Base-by-base conservation (phyloP, 2,113 vertebrate genomes). In the Lepus timidus region DNA sequence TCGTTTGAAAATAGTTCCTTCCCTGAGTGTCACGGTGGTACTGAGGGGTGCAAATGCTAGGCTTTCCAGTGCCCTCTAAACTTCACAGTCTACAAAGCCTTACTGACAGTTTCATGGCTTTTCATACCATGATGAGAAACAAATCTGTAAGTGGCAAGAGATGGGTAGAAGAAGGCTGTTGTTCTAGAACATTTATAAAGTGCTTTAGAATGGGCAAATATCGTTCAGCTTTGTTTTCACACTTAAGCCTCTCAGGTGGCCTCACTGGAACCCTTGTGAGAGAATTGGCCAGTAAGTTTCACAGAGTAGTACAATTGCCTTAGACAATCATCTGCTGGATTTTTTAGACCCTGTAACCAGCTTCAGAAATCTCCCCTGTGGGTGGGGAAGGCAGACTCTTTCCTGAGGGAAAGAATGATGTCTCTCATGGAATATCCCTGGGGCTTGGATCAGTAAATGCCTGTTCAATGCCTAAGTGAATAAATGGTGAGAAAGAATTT, bases 301-400 rank as follows among this genome's bases (percentile, higher is more conserved):
- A 91, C 82, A 83, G 33, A 61, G 44, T 9, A 68, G 74, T 65
- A 39, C 19, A 80, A 49, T 65, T 84, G 70, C n/a, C 39, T 91
- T 49, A 33, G 55, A 62, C 0, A n/a, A 25, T 82, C 33, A 12
- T 76, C n/a, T 55, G 78, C 9, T 71, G 13, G 52, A 49, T 76
- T 91, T 90, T 83, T 95, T 78, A 93, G 79, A 65, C 6, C 1
- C 74, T 61, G 31, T 27, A 78, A 84, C 27, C 84, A 90, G 13
- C 22, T 58, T 85, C 44, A 27, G 85, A 44, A 58, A 23, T 62
- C 39, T 67, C 23, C 11, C 25, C 44, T 74, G n/a, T 81, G 70
- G 39, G 16, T n/a, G 67, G 39, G 22, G 31, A 52, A 73, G 61
- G 27, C 44, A 64, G 29, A 85, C 51, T 81, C 13, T 67, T 87